Conservation (phyloP, 2,113 vertebrate genomes). For the Procavia capensis region DNA sequence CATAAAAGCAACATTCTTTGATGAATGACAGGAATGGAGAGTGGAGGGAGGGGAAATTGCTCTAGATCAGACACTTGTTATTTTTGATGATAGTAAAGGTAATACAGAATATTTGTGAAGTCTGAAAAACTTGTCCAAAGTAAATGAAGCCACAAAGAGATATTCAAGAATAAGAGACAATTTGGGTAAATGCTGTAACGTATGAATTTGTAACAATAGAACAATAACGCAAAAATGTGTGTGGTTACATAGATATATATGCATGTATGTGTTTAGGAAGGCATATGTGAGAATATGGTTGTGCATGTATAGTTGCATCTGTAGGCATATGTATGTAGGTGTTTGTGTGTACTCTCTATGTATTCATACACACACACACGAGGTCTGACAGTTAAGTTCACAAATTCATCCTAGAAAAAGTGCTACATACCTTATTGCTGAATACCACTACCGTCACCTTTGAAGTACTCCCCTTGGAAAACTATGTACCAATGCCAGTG, state of each 20-base stretch:
- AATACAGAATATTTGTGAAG: background rate
- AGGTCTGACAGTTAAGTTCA: too few species aligned
- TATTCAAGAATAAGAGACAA: background rate
- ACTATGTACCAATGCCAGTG: too few species aligned
- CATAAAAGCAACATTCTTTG: background rate
- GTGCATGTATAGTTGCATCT: too few species aligned
- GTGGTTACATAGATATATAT: background rate
- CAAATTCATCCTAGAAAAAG: too few species aligned
- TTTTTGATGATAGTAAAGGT: background rate
- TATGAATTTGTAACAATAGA: background rate
- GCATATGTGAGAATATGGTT: too few species aligned
- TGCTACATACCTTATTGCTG: too few species aligned
- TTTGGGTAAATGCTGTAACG: background rate
- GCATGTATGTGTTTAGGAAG: too few species aligned
- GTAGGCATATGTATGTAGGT: too few species aligned
- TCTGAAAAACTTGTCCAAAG: background rate
- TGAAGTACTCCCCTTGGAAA: too few species aligned
- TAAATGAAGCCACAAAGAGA: background rate
- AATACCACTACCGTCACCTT: too few species aligned
- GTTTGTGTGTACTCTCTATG: too few species aligned
- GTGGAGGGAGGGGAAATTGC: background rate
- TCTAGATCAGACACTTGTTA: background rate
- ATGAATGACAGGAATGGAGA: background rate
- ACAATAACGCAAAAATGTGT: background rate
- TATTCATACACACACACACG: too few species aligned